phyloP scores from a whole-genome alignment of 2,113 vertebrate genomes.

The Eublepharis macularius region DNA sequence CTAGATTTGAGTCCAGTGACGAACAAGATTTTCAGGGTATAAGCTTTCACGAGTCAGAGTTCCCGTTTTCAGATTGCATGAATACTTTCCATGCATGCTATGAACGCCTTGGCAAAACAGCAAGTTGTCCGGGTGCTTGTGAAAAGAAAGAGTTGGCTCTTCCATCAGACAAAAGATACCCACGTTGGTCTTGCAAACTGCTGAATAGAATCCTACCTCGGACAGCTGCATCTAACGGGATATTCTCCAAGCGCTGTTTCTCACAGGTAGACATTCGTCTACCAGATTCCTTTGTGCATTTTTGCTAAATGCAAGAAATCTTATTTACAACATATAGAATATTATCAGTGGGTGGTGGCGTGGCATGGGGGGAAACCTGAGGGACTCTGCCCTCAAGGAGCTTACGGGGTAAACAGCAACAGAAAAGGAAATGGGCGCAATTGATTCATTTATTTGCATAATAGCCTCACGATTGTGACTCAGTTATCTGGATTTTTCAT shows the following conservation, averaged over 20 bases:
- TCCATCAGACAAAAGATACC: neutral
- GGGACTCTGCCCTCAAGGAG: neutral
- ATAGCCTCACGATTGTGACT: neutral
- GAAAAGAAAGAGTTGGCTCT: neutral
- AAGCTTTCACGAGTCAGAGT: too few species aligned
- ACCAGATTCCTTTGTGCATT: neutral
- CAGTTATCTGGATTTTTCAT: neutral
- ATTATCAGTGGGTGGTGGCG: neutral
- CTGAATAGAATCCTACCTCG: too few species aligned
- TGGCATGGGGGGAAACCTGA: neutral
- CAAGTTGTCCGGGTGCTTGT: accelerated
- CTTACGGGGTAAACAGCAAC: neutral
- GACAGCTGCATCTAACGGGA: neutral
- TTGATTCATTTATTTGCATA: too few species aligned
- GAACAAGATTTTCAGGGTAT: too few species aligned
- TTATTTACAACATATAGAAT: too few species aligned
- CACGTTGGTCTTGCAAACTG: too few species aligned
- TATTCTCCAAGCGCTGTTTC: neutral
- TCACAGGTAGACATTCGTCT: neutral
- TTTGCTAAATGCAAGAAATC: neutral
- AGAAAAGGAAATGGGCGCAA: too few species aligned
- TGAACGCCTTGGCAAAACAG: neutral
- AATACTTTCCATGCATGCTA: neutral
- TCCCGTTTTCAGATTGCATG: too few species aligned
- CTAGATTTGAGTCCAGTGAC: too few species aligned